phyloP scores from a whole-genome alignment of 2,888 invertebrate genomes.

The Melinaea marsaeus region DNA sequence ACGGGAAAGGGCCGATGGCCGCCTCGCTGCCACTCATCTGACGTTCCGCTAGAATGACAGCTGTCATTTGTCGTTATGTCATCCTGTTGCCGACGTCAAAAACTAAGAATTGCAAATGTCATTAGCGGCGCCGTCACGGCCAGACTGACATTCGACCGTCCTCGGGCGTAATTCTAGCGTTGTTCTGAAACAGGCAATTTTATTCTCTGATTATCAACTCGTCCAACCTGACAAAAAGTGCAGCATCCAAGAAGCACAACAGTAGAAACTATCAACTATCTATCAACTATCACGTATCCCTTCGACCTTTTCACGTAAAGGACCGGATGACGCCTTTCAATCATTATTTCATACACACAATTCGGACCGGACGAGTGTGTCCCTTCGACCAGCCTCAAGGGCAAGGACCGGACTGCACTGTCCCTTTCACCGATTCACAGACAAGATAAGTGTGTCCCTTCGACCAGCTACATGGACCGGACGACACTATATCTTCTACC shows the following conservation, averaged over 20 bases:
- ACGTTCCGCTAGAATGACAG: too few relatives aligned
- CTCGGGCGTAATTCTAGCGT: not conserved
- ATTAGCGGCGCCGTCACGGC: too few relatives aligned
- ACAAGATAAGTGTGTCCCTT: not conserved
- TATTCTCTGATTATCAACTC: not conserved
- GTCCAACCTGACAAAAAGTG: constrained; percentile 5
- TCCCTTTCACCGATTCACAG: not conserved
- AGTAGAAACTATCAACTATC: too few relatives aligned
- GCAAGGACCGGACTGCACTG: constrained; percentile 20
- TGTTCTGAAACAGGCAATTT: constrained; percentile 1
- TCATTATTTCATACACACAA: constrained; percentile 7
- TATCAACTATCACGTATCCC: not conserved
- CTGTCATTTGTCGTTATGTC: too few relatives aligned
- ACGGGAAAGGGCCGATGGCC: too few relatives aligned
- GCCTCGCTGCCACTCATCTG: too few relatives aligned
- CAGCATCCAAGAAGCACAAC: not conserved
- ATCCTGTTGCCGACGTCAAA: too few relatives aligned
- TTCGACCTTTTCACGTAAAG: not conserved
- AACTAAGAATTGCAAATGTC: too few relatives aligned
- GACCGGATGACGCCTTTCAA: not conserved
- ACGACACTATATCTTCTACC: constrained; percentile 10
- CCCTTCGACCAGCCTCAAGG: constrained; percentile 19
- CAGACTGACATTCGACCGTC: too few relatives aligned
- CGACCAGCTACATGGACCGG: constrained; percentile 6
- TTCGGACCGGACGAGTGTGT: constrained; percentile 19